Conservation (phyloP, 2,797 vertebrate species). For the Dallia pectoralis region DNA sequence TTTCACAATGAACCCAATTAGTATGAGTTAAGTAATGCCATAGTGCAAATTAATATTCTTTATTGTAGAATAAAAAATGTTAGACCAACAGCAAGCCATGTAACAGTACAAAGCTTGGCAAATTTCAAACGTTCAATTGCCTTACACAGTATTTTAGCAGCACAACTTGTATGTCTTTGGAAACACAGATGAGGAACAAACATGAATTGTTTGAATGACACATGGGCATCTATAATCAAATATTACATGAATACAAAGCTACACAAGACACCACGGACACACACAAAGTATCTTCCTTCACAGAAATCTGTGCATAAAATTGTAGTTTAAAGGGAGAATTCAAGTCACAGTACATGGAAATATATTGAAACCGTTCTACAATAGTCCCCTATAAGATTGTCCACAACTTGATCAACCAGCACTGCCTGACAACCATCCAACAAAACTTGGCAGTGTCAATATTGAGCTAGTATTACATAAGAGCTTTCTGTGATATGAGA, state of each 20-base stretch:
- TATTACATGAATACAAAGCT: neutral
- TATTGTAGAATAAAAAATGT: slow-evolving; percentile 68
- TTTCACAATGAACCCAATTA: slow-evolving; percentile 12
- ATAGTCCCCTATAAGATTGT: slow-evolving; percentile 7
- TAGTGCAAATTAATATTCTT: slow-evolving; percentile 46
- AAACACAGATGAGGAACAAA: slow-evolving; percentile 47
- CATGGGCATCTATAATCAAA: slow-evolving; percentile 4
- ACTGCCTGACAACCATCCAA: slow-evolving; percentile 47
- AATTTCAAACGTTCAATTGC: slow-evolving; percentile 35
- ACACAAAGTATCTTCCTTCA: slow-evolving; percentile 41
- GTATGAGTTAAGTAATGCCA: slow-evolving; percentile 29
- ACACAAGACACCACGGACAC: slow-evolving; percentile 13
- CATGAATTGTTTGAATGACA: slow-evolving; percentile 27
- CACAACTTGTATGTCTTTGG: slow-evolving; percentile 61
- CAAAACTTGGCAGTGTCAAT: slow-evolving; percentile 65
- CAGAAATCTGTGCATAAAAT: slow-evolving; percentile 46
- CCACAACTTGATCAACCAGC: slow-evolving; percentile 22
- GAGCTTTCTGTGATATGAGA: slow-evolving; percentile 62
- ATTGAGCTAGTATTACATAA: slow-evolving; percentile 71
- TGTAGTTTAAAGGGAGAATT: neutral
- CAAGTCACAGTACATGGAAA: neutral
- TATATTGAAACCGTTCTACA: slow-evolving; percentile 1
- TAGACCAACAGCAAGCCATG: slow-evolving; percentile 48
- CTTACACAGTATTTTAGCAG: slow-evolving; percentile 58
- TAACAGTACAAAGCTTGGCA: slow-evolving; percentile 29